phyloP scores from a whole-genome alignment of 1,140 invertebrate species.

The Danaus melanippus region DNA sequence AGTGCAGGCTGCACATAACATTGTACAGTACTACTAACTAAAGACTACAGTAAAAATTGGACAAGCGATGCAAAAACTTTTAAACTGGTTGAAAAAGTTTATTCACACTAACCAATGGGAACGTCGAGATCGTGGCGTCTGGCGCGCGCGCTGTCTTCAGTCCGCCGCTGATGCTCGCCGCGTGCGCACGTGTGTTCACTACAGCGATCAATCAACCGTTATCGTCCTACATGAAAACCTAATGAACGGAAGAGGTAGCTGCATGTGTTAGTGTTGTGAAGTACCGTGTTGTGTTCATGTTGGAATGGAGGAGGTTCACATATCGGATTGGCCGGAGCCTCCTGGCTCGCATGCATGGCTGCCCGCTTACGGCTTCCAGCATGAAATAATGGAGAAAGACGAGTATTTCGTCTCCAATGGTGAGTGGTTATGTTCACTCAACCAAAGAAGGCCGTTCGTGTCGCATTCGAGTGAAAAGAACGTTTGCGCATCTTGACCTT shows the following conservation, averaged over 20 bases:
- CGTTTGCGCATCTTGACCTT: slow-evolving; percentile 17
- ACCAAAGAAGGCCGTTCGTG: slow-evolving; percentile 23
- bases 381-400: slow-evolving; percentile 74
- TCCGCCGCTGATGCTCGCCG: slow-evolving; percentile 46
- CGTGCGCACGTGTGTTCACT: slow-evolving; percentile 30
- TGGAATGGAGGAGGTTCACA: slow-evolving; percentile 74
- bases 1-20: neutral
- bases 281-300: slow-evolving; percentile 66
- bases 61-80: slow-evolving; percentile 28
- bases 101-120: slow-evolving; percentile 27
- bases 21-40: neutral
- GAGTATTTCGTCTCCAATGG: slow-evolving; percentile 75
- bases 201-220: slow-evolving; percentile 47
- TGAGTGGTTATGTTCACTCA: slow-evolving; percentile 44
- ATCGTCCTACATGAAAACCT: slow-evolving; percentile 64
- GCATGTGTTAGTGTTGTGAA: slow-evolving; percentile 64
- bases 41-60: slow-evolving; percentile 14
- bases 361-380: slow-evolving; percentile 78
- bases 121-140: slow-evolving; percentile 47
- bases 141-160: slow-evolving; percentile 36
- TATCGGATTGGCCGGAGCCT: slow-evolving; percentile 77
- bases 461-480: slow-evolving; percentile 16
- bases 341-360: slow-evolving; percentile 77
- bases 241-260: slow-evolving; percentile 67
- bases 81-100: slow-evolving; percentile 38